Base-by-base conservation (phyloP, 2,113 vertebrate species). In the Lathamus discolor region DNA sequence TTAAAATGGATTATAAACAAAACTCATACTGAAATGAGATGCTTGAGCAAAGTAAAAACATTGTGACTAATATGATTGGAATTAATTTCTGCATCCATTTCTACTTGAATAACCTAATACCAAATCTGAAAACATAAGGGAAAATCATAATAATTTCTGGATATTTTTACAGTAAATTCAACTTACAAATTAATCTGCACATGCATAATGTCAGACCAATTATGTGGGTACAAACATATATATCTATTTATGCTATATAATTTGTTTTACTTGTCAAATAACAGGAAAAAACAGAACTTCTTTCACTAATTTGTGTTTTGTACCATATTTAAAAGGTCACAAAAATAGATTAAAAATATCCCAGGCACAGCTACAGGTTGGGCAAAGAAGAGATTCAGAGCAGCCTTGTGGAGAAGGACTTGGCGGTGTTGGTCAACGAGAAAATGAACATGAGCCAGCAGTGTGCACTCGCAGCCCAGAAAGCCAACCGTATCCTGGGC, bases 201-300 rank as follows among this genome's bases (percentile, higher is more conserved):
- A 11, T 31, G 19, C 13, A 25, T 64, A 70, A 66, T 37, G 22
- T 41, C 33, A 78, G 62, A 20, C 11, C 11, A 76, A 41, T 76
- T 72, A 51, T 69, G 37, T 54, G 17, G 29, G 2, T 46, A 59
- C 41, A 81, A 76, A 69, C 15, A 72, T 59, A 49, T 9, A 11
- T 62, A 37, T 31, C 10, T 80, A 14, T 67, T 86, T 63, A n/a
- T 51, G 16, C 5, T 57, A 27, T 44, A 55, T 68, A 78, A 85
- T 73, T 67, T 85, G 12, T 59, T 61, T 22, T 29, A 49, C 22
- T 74, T 90, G 39, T 59, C n/a, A 86, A 93, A 74, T n/a, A 84
- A 55, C 19, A 41, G 7, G 31, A 78, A 82, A 76, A 74, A 44
- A 27, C 46, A 23, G 6, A 51, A 35, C 7, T 43, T 41, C 25